Evolutionary conservation across 92 coral and sea anemone species (phyloP).

Genomic region (Bergia puertoricense): DNA sequence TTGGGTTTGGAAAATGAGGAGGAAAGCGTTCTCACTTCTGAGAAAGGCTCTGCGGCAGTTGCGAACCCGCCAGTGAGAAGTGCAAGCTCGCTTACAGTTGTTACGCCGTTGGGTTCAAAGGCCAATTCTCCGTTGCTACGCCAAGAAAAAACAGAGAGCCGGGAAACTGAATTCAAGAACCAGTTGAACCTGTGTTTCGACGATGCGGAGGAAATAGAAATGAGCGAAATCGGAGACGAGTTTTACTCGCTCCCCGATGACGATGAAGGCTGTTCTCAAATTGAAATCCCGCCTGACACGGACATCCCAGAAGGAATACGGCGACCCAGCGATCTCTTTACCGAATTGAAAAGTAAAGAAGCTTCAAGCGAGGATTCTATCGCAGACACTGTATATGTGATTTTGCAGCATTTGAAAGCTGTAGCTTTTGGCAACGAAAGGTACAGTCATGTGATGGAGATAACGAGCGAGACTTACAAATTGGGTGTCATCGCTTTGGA

Average conservation of each 20-base stretch:
- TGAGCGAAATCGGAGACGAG: background rate
- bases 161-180: background rate
- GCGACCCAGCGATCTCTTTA: background rate
- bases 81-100: conserved; percentile 25
- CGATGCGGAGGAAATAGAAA: background rate
- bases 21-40: too few species aligned
- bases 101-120: background rate
- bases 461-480: conserved; percentile 31
- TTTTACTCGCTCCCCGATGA: background rate
- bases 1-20: background rate
- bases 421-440: conserved; percentile 21
- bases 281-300: conserved; percentile 16
- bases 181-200: background rate
- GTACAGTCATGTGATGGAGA: conserved; percentile 14
- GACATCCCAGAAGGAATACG: conserved; percentile 30
- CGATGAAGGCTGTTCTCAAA: background rate
- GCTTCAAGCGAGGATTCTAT: conserved; percentile 8
- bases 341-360: background rate
- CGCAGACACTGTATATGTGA: conserved; percentile 11
- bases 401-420: conserved; percentile 29
- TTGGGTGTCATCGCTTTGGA: conserved; percentile 8
- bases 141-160: background rate
- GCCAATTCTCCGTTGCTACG: background rate
- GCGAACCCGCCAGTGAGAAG: background rate
- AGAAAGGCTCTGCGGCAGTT: background rate